Conservation (phyloP, 2,888 invertebrate species). For the Pristionchus maxplancki region DNA sequence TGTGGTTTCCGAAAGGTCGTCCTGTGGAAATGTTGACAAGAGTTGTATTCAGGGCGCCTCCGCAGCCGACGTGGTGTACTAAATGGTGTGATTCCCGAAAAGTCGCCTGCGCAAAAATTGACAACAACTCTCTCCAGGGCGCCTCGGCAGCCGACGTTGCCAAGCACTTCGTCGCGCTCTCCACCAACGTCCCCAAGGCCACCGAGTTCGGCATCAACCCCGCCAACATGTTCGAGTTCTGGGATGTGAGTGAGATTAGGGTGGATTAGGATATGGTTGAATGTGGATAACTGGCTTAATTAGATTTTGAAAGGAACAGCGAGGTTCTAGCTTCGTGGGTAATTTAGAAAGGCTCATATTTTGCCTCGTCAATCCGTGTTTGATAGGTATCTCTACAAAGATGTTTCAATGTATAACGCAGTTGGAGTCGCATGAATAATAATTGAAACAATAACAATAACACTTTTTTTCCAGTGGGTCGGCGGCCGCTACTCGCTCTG, state of each 20-base stretch:
- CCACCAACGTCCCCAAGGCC: constrained; percentile 94
- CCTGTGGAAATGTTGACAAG: neutral
- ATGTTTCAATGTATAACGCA: too few species aligned
- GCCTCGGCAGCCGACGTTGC: constrained; percentile 83
- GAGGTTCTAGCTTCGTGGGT: too few species aligned
- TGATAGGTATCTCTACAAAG: too few species aligned
- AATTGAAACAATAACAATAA: too few species aligned
- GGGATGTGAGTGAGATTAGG: constrained; percentile 85
- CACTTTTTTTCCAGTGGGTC: constrained; percentile 89
- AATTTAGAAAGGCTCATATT: too few species aligned
- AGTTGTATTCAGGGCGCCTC: too few species aligned
- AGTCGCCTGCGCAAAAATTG: neutral
- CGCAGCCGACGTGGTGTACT: neutral
- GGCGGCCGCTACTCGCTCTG: constrained; percentile 97
- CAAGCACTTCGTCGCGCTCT: constrained; percentile 97
- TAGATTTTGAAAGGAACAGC: too few species aligned
- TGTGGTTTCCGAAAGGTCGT: neutral
- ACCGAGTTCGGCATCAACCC: constrained; percentile 96
- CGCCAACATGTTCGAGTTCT: constrained; percentile 99
- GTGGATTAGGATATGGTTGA: neutral
- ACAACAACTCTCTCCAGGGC: constrained; percentile 53
- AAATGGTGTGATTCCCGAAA: neutral
- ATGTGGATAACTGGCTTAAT: too few species aligned
- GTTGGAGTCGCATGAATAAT: too few species aligned
- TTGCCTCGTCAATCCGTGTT: too few species aligned